A percentile compares a stretch with the other conserved stretches of the same genome.
phyloP scores from a whole-genome alignment of 35 echinoderm and acorn worm genomes.

The Apostichopus parvimensis region DNA sequence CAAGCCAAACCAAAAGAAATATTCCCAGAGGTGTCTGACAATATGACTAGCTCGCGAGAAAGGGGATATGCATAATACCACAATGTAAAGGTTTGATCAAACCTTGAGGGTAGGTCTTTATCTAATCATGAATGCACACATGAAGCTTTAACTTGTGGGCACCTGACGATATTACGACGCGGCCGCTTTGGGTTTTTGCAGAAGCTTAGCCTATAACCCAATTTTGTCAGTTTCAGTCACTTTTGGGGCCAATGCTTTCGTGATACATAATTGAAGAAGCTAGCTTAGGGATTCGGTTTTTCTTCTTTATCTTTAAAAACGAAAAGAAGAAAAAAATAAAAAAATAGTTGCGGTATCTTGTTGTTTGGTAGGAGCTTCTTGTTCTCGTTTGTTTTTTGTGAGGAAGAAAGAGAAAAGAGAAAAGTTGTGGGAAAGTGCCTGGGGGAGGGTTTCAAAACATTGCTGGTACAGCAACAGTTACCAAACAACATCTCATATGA shows the following conservation, averaged over 20 bases:
- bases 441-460: background rate
- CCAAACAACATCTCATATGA: no score
- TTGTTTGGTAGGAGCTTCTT: constrained; percentile 1
- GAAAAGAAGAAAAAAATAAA: background rate
- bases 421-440: background rate
- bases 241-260: constrained; percentile 37
- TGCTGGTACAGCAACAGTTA: background rate
- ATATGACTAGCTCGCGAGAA: constrained; percentile 6
- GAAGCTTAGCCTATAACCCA: constrained; percentile 15
- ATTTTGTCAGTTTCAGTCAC: constrained; percentile 24
- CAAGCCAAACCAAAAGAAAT: constrained; percentile 22
- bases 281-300: constrained; percentile 9
- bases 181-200: constrained; percentile 1
- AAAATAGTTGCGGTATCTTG: background rate
- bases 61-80: constrained; percentile 23
- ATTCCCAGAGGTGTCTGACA: constrained; percentile 37
- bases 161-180: constrained; percentile 14
- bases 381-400: background rate
- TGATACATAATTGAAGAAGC: constrained; percentile 7
- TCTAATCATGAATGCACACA: constrained; percentile 45
- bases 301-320: background rate
- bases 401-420: background rate
- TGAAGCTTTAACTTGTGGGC: constrained; percentile 3
- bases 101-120: constrained; percentile 23
- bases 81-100: constrained; percentile 25